A percentile compares a stretch with the other conserved stretches of the same genome.
These are phyloP conservation scores for Trichoplusia ni DNA, from an alignment of 1,140 invertebrate genomes.

Conservation along the genomic window DNA sequence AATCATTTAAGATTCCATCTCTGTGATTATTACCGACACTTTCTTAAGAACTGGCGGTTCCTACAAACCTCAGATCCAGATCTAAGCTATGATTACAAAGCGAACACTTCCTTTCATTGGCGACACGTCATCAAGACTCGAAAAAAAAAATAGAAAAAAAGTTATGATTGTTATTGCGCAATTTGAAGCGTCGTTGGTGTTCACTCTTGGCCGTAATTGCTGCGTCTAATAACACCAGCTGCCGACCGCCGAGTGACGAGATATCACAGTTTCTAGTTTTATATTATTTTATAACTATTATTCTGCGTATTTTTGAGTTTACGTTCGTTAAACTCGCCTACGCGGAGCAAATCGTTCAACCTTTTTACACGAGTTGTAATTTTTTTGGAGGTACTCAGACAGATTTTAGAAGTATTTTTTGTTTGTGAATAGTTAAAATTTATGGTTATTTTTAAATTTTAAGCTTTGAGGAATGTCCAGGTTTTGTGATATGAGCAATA, in stretches of 20 bases:
- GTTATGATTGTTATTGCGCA: conserved; percentile 32
- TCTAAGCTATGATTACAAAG: conserved; percentile 24
- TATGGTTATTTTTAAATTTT: no score
- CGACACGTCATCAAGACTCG: conserved; percentile 31
- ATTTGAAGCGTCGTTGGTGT: conserved; percentile 37
- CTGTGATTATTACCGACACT: conserved; percentile 3
- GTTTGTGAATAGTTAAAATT: no score
- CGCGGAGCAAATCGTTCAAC: conserved; percentile 1
- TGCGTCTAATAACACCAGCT: conserved; percentile 35
- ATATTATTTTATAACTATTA: conserved; percentile 27
- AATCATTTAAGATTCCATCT: not conserved
- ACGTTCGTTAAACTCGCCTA: conserved; percentile 8
- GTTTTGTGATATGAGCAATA: no score
- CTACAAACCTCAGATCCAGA: conserved; percentile 21
- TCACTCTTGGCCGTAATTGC: conserved; percentile 37
- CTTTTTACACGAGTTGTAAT: not conserved
- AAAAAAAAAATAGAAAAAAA: conserved; percentile 23
- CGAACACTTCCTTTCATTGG: not conserved
- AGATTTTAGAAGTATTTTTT: no score
- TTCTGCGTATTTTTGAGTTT: conserved; percentile 3
- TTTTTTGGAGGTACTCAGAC: no score
- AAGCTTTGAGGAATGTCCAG: no score
- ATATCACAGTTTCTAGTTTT: conserved; percentile 26
- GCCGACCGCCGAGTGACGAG: conserved; percentile 19
- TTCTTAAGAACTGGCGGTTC: conserved; percentile 22